Percentiles rank a stretch among this genome's conserved stretches.
These are phyloP conservation scores for Oxygymnocypris stewartii DNA, from an alignment of 2,113 vertebrate species.

Conservation along the genomic window DNA sequence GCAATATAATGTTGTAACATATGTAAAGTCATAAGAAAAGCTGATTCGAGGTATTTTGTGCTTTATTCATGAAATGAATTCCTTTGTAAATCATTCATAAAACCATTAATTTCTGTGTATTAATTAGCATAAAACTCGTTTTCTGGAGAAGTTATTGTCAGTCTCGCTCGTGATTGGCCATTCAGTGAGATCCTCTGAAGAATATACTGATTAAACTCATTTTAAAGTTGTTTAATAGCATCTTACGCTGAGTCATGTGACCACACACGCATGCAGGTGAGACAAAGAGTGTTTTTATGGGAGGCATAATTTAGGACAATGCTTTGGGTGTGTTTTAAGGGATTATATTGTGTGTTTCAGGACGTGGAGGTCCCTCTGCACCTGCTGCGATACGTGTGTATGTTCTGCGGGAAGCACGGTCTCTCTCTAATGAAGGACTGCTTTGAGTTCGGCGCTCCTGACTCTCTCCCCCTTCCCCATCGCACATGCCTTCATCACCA, in stretches of 20 bases:
- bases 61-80: background rate
- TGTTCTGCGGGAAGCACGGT: constrained; percentile 98
- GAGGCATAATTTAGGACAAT: too few relatives aligned
- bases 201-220: background rate
- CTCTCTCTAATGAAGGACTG: constrained; percentile 99
- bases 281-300: background rate
- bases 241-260: background rate
- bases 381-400: constrained; percentile 96
- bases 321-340: background rate
- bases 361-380: constrained; percentile 98
- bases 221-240: background rate
- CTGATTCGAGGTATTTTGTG: background rate
- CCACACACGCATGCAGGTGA: background rate
- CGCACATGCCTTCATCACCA: constrained; percentile 98
- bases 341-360: constrained; percentile 64
- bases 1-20: too few relatives aligned
- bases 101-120: background rate
- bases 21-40: background rate
- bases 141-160: background rate
- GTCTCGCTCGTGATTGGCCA: too few relatives aligned
- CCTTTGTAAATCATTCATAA: background rate
- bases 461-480: constrained; percentile 95
- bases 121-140: background rate
- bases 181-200: too few relatives aligned
- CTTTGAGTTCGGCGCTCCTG: constrained; percentile 91